Evolutionary conservation across 2,113 vertebrate species (phyloP), one percentile per base, ranked within the genome.

Genomic region (Bettongia penicillata): DNA sequence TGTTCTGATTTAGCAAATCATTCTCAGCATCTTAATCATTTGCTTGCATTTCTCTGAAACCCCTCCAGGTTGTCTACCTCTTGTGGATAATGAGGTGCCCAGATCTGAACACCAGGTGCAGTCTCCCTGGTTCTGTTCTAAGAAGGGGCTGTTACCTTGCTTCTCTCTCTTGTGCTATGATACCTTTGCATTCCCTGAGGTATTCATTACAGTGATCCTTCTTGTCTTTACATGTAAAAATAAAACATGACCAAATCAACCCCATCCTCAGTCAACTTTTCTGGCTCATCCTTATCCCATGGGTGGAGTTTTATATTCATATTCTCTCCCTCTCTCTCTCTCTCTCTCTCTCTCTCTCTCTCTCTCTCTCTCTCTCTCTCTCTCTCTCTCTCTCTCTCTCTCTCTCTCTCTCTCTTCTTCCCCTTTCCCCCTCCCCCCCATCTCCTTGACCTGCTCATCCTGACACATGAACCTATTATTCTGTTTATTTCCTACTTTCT

Each of bases 41-140:
- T 96, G 57, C 52, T 8, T 6, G 57, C 53, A 2, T 93, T 55
- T 96, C 93, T 97, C 91, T 97, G 93, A 97, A 96, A 91, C 96
- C 77, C 92, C 95, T 97, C 95, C 96, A 96, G 92, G 43, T 96
- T 91, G n/a, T 93, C 93, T 90, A 91, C 7, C 89, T 31, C 43
- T 91, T 94, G 77, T 90, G 47, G 57, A 91, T 95, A 93, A 96
- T 90, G 68, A 96, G 94, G 51, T 92, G 1, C 91, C 51, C 19
- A 89, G 24, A 6, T 96, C 24, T 94, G 93, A 92, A 91, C 43
- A 51, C 95, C 91, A 93, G 95, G 57, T 96, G 93, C 24, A 91
- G 50, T 12, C 57, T 93, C 47, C 53, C 16, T 31, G 55, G 43
- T 92, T 48, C 37, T 90, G 5, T 48, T 90, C 28, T 50, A 90